phyloP scores from a whole-genome alignment of 2,113 vertebrate genomes.

The Sarotherodon lohbergeri region DNA sequence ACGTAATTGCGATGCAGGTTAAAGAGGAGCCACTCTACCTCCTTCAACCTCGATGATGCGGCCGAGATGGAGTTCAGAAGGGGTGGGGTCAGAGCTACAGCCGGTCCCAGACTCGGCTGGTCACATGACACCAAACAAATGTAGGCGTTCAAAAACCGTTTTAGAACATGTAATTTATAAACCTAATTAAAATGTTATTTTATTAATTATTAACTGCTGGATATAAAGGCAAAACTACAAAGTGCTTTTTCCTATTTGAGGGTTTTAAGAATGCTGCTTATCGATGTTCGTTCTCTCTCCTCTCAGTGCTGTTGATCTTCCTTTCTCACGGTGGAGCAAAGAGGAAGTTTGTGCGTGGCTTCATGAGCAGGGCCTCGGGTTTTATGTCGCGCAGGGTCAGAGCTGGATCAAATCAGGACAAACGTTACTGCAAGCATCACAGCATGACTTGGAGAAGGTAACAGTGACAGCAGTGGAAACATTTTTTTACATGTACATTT shows the following conservation, averaged over 20 bases:
- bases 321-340: conserved; percentile 89
- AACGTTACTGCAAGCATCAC: conserved; percentile 88
- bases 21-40: conserved; percentile 91
- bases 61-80: conserved; percentile 85
- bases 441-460: conserved; percentile 94
- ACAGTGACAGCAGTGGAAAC: neutral
- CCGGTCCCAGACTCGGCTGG: conserved; percentile 91
- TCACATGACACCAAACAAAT: conserved; percentile 83
- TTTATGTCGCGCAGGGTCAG: conserved; percentile 78
- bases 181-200: neutral
- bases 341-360: conserved; percentile 93
- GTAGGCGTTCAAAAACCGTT: conserved; percentile 44
- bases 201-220: neutral
- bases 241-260: neutral
- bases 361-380: conserved; percentile 85
- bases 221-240: neutral
- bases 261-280: neutral
- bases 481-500: neutral
- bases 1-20: conserved; percentile 67
- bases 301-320: conserved; percentile 80
- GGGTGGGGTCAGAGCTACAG: conserved; percentile 91
- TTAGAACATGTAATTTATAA: neutral
- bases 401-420: conserved; percentile 91
- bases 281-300: neutral
- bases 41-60: conserved; percentile 85